Percentiles rank a stretch among this genome's conserved stretches.
These are phyloP conservation scores for Casuarius casuarius DNA, from an alignment of 2,113 vertebrate species.

Conservation along the genomic window DNA sequence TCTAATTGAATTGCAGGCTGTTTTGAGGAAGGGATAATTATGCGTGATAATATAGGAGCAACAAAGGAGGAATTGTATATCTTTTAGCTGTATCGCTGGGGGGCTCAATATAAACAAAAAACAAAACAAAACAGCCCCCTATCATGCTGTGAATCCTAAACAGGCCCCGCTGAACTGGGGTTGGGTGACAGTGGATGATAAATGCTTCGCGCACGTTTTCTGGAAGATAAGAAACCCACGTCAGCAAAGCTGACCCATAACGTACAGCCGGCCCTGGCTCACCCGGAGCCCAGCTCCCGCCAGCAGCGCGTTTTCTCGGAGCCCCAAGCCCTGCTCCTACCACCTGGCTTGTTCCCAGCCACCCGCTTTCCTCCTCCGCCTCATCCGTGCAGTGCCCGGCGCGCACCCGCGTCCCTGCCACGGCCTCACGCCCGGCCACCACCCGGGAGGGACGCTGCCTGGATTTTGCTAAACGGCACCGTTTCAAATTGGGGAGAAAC, in stretches of 20 bases:
- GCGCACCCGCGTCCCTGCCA: no score
- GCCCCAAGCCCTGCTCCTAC: not conserved
- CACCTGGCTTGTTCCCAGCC: not conserved
- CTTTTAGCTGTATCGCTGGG: not conserved
- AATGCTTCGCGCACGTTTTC: not conserved
- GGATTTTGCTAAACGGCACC: fast-evolving
- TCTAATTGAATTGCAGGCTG: not conserved
- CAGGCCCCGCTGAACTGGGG: not conserved
- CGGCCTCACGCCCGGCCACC: fast-evolving
- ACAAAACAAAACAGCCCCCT: not conserved
- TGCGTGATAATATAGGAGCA: not conserved
- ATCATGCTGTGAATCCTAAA: not conserved
- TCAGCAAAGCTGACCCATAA: not conserved
- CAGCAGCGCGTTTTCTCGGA: not conserved
- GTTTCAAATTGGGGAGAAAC: not conserved
- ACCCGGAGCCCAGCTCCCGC: no score
- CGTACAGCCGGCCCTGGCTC: not conserved
- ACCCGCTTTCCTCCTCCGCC: no score
- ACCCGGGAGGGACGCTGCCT: fast-evolving
- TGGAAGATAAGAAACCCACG: not conserved
- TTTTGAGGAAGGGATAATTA: not conserved
- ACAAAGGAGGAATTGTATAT: not conserved
- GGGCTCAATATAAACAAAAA: not conserved
- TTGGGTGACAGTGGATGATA: not conserved
- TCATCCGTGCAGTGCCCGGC: no score